Evolutionary conservation across 2,888 invertebrate species (phyloP), one percentile per base, ranked within the genome.

Genomic region (Aelia acuminata): DNA sequence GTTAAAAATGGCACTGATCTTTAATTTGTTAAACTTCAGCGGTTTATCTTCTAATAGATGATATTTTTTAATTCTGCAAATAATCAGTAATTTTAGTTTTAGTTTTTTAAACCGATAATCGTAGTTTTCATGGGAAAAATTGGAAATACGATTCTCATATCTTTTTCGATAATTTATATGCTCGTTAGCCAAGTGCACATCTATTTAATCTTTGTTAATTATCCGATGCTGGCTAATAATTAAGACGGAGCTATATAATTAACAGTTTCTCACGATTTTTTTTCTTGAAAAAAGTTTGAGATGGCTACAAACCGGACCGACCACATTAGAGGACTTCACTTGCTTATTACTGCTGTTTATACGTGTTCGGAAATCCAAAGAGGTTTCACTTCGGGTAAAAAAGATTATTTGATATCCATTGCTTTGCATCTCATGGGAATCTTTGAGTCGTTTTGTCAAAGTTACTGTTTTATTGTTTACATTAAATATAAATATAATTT

Each of bases 261-360:
- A 63, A 31, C 63, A 31, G 31, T 31, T 63, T 63, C 63, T 20
- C 63, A 63, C 63, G 63, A 63, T 63, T 63, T 63, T n/a, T n/a
- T n/a, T n/a, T n/a, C n/a, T n/a, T 63, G 13, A 15, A 63, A 26
- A 63, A 63, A 63, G 63, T 15, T 11, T 31, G 31, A 7, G 53
- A 22, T n/a, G 53, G 53, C 22, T 11, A 8, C n/a, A 53, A 63
- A 63, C 63, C 63, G 63, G 63, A 31, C 26, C 63, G 63, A 63
- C 63, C 3, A 15, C 13, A 53, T 63, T 26, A 31, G 13, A 31
- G 63, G 63, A 31, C 63, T 63, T 63, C 31, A 8, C 43, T 20
- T n/a, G 2, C 10, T 75, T 35, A 75, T 75, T 39, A 75, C 39
- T 39, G 39, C 43, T 43, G 22, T 75, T n/a, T 43, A 22, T n/a